A percentile compares a stretch with the other conserved stretches of the same genome.
These are phyloP conservation scores for Serrognathus titanus DNA, from an alignment of 2,888 invertebrate species.

Conservation along the genomic window DNA sequence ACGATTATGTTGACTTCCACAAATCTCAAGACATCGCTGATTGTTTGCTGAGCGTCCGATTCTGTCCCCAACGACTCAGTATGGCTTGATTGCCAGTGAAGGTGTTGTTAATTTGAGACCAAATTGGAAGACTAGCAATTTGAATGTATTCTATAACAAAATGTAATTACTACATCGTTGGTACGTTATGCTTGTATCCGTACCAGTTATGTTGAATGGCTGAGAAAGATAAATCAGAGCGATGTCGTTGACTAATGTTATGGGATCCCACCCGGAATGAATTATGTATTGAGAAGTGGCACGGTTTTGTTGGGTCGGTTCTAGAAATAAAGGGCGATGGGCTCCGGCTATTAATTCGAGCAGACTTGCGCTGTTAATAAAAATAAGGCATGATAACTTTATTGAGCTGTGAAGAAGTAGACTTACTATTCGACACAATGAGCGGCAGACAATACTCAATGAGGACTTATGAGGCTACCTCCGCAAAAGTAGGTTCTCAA, in stretches of 20 bases:
- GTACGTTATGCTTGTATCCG: background rate
- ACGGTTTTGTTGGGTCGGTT: conserved; percentile 33
- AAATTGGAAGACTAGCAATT: conserved; percentile 3
- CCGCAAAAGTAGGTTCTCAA: conserved; percentile 53
- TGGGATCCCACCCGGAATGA: conserved; percentile 24
- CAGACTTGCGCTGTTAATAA: conserved; percentile 42
- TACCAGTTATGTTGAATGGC: conserved; percentile 7
- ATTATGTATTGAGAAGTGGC: conserved; percentile 19
- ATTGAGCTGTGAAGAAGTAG: background rate
- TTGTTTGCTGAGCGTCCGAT: background rate
- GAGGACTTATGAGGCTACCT: conserved; percentile 49
- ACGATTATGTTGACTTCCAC: conserved; percentile 6
- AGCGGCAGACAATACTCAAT: conserved; percentile 54
- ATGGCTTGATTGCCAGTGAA: conserved; percentile 5
- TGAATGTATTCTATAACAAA: conserved; percentile 8
- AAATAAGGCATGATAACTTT: background rate
- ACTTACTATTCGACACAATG: conserved; percentile 43
- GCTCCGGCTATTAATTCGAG: conserved; percentile 30
- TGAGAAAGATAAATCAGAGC: conserved; percentile 29
- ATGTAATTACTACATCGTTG: background rate
- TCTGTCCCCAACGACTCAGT: conserved; percentile 15
- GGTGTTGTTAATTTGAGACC: conserved; percentile 3
- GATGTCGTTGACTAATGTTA: conserved; percentile 46
- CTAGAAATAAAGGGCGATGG: conserved; percentile 35
- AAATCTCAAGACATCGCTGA: conserved; percentile 6